Conservation (phyloP, 2,113 vertebrate species). For the Mesitornis unicolor region DNA sequence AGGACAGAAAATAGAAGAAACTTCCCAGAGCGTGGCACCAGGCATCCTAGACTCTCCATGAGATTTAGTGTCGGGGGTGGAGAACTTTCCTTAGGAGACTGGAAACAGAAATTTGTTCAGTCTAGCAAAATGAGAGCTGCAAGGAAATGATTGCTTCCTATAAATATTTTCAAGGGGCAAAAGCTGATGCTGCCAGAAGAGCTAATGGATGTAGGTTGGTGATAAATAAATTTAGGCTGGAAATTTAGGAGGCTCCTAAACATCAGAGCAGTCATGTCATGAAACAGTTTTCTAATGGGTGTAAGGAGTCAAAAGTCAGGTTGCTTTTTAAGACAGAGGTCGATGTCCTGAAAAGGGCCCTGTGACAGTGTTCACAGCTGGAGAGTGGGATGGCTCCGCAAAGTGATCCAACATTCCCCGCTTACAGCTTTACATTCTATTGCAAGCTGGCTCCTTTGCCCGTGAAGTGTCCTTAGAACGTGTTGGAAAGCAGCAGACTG, state of each 20-base stretch:
- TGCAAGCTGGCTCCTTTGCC: background rate
- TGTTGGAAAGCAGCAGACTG: background rate
- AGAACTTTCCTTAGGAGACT: background rate
- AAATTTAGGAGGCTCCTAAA: background rate
- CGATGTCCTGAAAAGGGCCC: background rate
- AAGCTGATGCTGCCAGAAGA: background rate
- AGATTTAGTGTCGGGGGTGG: background rate
- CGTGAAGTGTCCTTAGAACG: background rate
- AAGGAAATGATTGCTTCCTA: background rate
- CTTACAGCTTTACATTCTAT: background rate
- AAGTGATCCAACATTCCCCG: background rate
- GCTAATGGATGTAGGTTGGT: background rate
- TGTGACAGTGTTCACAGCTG: background rate
- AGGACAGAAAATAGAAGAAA: background rate
- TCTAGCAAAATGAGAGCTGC: background rate
- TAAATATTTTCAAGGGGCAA: slow-evolving; percentile 4
- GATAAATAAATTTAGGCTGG: background rate
- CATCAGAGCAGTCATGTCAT: background rate
- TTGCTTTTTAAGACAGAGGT: background rate
- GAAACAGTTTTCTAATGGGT: background rate
- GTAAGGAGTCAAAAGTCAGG: background rate
- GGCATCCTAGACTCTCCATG: background rate
- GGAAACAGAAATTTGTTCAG: background rate
- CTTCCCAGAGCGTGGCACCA: background rate
- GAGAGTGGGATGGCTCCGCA: background rate